These are phyloP conservation scores for Reticulitermes lucifugus DNA, from an alignment of 2,888 invertebrate genomes.

Conservation along the genomic window DNA sequence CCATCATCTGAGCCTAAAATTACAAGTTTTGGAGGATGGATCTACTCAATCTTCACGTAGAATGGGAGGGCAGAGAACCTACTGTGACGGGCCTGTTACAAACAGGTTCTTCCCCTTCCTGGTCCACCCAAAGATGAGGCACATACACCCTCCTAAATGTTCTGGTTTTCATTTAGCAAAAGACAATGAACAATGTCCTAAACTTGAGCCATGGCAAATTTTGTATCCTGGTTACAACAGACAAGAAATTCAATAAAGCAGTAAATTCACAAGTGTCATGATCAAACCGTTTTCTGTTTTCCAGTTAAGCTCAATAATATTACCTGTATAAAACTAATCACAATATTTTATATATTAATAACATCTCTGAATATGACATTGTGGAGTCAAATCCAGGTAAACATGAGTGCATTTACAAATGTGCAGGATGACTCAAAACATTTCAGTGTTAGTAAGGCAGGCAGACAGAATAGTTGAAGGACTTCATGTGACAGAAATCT, in stretches of 20 bases:
- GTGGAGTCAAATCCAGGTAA: background rate
- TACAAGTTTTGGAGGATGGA: too few relatives aligned
- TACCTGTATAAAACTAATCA: background rate
- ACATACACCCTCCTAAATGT: too few relatives aligned
- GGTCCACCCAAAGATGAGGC: too few relatives aligned
- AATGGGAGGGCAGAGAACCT: too few relatives aligned
- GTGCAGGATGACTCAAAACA: background rate
- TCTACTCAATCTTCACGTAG: too few relatives aligned
- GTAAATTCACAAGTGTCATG: background rate
- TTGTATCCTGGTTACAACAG: background rate
- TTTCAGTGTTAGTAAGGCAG: background rate
- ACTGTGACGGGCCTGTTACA: too few relatives aligned
- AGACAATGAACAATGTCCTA: too few relatives aligned
- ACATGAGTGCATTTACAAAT: background rate
- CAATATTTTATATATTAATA: conserved; percentile 20
- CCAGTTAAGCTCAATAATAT: conserved; percentile 3
- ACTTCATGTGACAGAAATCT: background rate
- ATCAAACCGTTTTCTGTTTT: background rate
- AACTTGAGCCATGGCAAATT: too few relatives aligned
- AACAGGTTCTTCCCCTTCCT: too few relatives aligned
- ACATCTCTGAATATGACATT: background rate
- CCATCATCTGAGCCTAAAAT: too few relatives aligned
- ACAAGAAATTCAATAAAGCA: background rate
- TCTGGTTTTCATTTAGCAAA: too few relatives aligned
- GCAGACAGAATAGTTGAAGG: background rate